phyloP scores from a whole-genome alignment of 2,888 invertebrate species.

The Julus scandinavius region DNA sequence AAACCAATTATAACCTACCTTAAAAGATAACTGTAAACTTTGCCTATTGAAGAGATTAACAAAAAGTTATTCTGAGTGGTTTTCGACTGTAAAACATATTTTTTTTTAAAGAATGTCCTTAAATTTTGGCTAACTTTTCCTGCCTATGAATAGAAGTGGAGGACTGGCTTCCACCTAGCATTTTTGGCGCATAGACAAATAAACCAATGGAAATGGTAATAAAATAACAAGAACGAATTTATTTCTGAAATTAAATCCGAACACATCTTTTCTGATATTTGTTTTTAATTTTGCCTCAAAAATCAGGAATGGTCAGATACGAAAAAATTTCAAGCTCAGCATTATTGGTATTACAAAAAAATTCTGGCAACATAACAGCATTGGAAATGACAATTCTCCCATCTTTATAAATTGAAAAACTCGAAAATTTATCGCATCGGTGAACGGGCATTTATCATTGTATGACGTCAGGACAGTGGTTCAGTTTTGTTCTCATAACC shows the following conservation, averaged over 20 bases:
- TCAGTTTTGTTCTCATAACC: no score
- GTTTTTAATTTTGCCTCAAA: not conserved
- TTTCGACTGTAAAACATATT: not conserved
- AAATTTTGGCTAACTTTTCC: not conserved
- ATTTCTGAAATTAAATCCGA: not conserved
- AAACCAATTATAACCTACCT: no score
- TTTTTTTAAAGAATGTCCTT: not conserved
- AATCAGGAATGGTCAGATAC: not conserved
- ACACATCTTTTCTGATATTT: not conserved
- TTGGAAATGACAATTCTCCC: not conserved
- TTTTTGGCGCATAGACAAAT: constrained; percentile 17
- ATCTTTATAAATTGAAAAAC: not conserved
- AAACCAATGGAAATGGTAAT: not conserved
- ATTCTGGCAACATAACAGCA: constrained; percentile 5
- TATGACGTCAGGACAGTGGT: not conserved
- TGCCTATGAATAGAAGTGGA: not conserved
- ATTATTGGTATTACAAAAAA: not conserved
- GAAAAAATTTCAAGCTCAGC: not conserved
- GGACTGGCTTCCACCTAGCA: not conserved
- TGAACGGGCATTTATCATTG: not conserved
- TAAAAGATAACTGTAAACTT: no score
- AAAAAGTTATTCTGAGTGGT: not conserved
- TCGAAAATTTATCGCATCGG: not conserved
- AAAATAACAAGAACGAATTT: not conserved
- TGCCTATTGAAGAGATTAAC: not conserved